Conservation (phyloP, 1,140 invertebrate species). For the Drosophila orena region DNA sequence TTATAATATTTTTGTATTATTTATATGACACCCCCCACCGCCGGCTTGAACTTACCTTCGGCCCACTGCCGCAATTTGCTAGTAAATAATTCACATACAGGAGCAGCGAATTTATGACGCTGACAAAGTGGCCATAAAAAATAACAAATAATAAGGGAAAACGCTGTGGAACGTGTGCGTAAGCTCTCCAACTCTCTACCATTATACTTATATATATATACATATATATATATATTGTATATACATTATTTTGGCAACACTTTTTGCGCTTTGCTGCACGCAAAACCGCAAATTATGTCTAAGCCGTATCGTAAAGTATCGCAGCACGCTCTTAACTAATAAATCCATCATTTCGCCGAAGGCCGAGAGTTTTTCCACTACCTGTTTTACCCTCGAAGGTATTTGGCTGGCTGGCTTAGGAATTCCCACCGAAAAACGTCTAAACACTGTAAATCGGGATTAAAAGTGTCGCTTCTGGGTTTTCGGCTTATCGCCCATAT, state of each 20-base stretch:
- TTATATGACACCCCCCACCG: slow-evolving; percentile 57
- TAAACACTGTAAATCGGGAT: slow-evolving; percentile 43
- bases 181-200: slow-evolving; percentile 10
- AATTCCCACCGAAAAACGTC: slow-evolving; percentile 12
- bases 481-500: slow-evolving; percentile 42
- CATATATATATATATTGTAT: not conserved
- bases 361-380: slow-evolving; percentile 21
- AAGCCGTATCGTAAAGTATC: slow-evolving; percentile 54
- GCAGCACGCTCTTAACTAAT: slow-evolving; percentile 62
- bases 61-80: slow-evolving; percentile 53
- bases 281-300: slow-evolving; percentile 69
- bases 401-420: slow-evolving; percentile 11
- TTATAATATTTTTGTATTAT: slow-evolving; percentile 83
- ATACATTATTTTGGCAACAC: slow-evolving; percentile 63
- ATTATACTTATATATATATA: not conserved
- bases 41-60: slow-evolving; percentile 20
- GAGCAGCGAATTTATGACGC: slow-evolving; percentile 74
- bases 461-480: slow-evolving; percentile 23
- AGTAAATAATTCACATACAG: slow-evolving; percentile 82
- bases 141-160: slow-evolving; percentile 68
- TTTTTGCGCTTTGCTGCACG: slow-evolving; percentile 35
- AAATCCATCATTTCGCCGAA: slow-evolving; percentile 68
- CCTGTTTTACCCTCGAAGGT: slow-evolving; percentile 36
- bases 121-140: slow-evolving; percentile 82
- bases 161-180: slow-evolving; percentile 16